Evolutionary conservation across 2,888 invertebrate genomes (phyloP), one percentile per base, ranked within the genome.

Genomic region (Tortrix viridana): DNA sequence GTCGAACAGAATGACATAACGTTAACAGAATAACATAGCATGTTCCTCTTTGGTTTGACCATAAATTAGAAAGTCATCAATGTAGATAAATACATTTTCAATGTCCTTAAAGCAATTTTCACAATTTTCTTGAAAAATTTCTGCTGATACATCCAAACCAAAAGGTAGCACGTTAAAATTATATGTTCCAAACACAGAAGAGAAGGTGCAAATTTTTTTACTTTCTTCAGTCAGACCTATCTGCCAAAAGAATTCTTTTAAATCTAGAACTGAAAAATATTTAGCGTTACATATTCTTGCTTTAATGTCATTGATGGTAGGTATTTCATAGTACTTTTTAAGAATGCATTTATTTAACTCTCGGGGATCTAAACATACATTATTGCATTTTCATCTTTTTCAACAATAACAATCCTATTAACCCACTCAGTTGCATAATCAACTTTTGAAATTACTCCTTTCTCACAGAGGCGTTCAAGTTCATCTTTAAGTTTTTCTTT

Each of bases 381-480:
- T 12, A 62, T 62, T 12, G 52, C 18, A 19, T 46, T 52, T 22
- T 62, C 38, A 37, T 37, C 41, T 47, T 62, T 62, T 23, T 57
- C 62, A 22, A 62, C 57, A 16, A 62, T 46, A 12, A 62, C 62
- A 14, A 56, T 32, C 23, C 62, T 62, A 38, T 57, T 62, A 4
- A 62, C 47, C 62, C 62, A 63, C 22, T 63, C 63, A 14, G 57
- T 47, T 18, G 57, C 44, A 22, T 57, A 23, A 4, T 57, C 63
- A 12, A 48, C 47, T 38, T 63, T 63, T 18, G 63, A 63, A 32
- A 63, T 63, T 7, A 63, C 18, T 32, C 53, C 63, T 56, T 32
- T 38, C 26, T 48, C 32, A 46, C 41, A 59, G 5, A 46, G 44
- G 14, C 20, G 44, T 14, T 49, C 60, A 1, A 54, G n/a, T 41